Evolutionary conservation across 2,888 invertebrate species (phyloP).

Genomic region (Leistus spinibarbis): DNA sequence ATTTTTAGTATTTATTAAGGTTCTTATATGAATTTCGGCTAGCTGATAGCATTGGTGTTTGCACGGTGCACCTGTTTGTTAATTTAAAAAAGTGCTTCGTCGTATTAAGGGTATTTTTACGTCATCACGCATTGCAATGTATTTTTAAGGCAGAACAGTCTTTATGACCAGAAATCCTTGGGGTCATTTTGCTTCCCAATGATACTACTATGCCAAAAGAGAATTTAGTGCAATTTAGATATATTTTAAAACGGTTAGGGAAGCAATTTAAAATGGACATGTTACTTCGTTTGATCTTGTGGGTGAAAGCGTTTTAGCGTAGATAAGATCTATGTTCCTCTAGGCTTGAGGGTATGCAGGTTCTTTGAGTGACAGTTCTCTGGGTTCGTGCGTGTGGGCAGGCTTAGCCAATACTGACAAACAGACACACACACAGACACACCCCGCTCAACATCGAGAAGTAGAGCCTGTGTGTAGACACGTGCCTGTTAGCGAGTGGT

Average conservation of each 20-base stretch:
- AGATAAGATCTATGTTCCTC: not conserved
- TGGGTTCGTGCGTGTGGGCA: not conserved
- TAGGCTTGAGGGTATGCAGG: not conserved
- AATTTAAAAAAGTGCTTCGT: too few relatives aligned
- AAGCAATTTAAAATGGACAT: slow-evolving; percentile 6
- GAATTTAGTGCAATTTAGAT: not conserved
- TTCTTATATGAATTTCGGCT: too few relatives aligned
- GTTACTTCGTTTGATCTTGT: slow-evolving; percentile 4
- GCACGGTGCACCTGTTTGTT: too few relatives aligned
- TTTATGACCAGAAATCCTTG: too few relatives aligned
- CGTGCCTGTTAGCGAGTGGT: not conserved
- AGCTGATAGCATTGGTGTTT: too few relatives aligned
- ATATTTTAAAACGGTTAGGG: not conserved
- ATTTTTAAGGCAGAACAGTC: too few relatives aligned
- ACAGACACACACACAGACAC: not conserved
- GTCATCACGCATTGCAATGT: too few relatives aligned
- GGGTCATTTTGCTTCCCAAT: not conserved
- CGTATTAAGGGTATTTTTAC: too few relatives aligned
- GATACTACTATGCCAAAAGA: not conserved
- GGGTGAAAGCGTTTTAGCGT: not conserved
- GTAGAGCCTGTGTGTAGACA: not conserved
- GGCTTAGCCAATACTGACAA: not conserved
- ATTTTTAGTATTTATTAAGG: too few relatives aligned
- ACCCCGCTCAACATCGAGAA: too few relatives aligned
- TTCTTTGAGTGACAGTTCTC: slow-evolving; percentile 1